Base-by-base conservation (phyloP, 1,140 invertebrate genomes). In the Sminthurinus signatus region DNA sequence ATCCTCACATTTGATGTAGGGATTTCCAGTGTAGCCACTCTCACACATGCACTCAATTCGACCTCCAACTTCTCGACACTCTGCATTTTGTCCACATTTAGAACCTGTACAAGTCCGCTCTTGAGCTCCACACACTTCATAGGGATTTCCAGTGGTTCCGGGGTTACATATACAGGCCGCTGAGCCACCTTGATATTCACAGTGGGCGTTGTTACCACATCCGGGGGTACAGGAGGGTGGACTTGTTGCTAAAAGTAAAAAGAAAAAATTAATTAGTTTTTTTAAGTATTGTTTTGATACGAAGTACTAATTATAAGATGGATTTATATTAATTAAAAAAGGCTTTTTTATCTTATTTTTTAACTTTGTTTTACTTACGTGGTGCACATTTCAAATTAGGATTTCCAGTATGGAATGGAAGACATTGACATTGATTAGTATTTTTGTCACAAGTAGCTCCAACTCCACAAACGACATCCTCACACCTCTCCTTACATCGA, bases 341-440 rank as follows among this genome's bases (percentile, higher is more conserved):
- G n/a, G n/a, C n/a, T n/a, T n/a, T n/a, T n/a, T n/a, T n/a, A n/a
- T 12, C 1, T n/a, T 46, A 48, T n/a, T 25, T 29, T 52, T 52
- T 14, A n/a, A n/a, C 5, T 23, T 29, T 14, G 15, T 52, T 25
- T 4, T 27, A 87, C 87, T 88, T 83, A 89, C 88, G 90, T 74
- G 91, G 91, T 83, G 93, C 91, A 74, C 91, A 94, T 25, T 93
- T 80, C 10, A 92, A 77, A 73, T 91, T 86, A 1, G 91, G 89
- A 77, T 93, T 91, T 69, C 91, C 91, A 63, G 92, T 82, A 75
- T 93, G 93, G 73, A 87, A 89, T 1, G 86, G 83, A 75, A 91
- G 84, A 74, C 91, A 95, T 27, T 90, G 81, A 77, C 91, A 95
- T 77, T 86, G 87, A 64, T 90, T 90, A 15, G 83, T 87, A 50